Conservation (phyloP, 2,113 vertebrate genomes). For the Grammomys dolichurus region DNA sequence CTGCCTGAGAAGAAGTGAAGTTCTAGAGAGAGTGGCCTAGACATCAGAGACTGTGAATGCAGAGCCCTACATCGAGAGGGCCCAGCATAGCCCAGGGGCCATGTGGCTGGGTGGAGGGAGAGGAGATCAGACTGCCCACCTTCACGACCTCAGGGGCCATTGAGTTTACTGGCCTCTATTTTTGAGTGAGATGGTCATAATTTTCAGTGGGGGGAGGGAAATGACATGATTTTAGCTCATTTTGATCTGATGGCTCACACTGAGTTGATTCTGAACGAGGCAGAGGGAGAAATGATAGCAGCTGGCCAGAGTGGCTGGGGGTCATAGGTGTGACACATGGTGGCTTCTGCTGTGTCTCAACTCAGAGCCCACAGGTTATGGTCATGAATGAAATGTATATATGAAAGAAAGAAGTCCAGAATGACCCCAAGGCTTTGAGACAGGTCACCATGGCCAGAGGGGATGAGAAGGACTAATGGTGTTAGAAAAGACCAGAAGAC, state of each 20-base stretch:
- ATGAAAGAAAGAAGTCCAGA: neutral
- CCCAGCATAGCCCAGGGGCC: neutral
- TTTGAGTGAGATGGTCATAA: neutral
- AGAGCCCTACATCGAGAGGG: neutral
- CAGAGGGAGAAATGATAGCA: neutral
- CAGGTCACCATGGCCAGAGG: neutral
- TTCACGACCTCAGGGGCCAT: neutral
- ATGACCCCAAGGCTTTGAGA: neutral
- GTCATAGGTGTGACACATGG: neutral
- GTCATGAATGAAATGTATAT: neutral
- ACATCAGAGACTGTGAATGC: neutral
- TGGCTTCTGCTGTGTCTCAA: neutral
- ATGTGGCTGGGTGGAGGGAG: neutral
- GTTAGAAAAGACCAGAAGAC: neutral
- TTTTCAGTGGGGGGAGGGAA: neutral
- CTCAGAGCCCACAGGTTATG: neutral
- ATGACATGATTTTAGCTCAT: neutral
- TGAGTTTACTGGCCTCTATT: neutral
- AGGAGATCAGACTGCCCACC: neutral
- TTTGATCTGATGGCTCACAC: neutral
- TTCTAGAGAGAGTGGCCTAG: neutral
- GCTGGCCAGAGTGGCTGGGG: neutral
- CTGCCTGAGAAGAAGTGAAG: neutral
- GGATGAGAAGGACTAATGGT: neutral
- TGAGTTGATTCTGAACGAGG: neutral